Percentiles rank a stretch among this genome's conserved stretches.
Evolutionary conservation across 2,113 vertebrate genomes (phyloP).

Genomic region (Aegithalos caudatus): DNA sequence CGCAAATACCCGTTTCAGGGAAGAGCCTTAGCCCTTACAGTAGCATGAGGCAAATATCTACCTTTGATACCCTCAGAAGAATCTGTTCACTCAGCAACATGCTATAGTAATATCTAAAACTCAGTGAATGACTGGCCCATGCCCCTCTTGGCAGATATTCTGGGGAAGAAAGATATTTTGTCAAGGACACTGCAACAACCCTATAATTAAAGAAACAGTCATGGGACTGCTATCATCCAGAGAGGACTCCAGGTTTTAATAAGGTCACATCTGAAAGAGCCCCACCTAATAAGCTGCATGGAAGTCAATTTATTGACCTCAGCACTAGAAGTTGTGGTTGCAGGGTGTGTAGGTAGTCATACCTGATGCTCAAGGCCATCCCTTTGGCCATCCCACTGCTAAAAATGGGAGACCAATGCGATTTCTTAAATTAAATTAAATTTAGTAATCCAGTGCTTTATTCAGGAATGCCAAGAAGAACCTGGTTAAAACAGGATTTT

Average conservation of each 20-base stretch:
- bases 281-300: slow-evolving; percentile 45
- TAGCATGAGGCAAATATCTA: not conserved
- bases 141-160: not conserved
- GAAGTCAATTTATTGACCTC: slow-evolving; percentile 50
- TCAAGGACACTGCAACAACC: not conserved
- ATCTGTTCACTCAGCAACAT: not conserved
- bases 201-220: not conserved
- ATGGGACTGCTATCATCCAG: not conserved
- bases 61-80: not conserved
- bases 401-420: not conserved
- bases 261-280: slow-evolving; percentile 50
- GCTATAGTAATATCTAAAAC: not conserved
- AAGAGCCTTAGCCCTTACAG: not conserved
- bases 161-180: not conserved
- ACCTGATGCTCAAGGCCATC: slow-evolving; percentile 19
- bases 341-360: not conserved
- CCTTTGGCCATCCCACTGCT: slow-evolving; percentile 26
- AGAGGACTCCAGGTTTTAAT: slow-evolving; percentile 35
- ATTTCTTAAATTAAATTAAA: not conserved
- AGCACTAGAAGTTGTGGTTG: slow-evolving; percentile 13
- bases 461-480: not conserved
- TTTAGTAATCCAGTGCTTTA: not conserved
- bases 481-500: not conserved
- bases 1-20: not conserved
- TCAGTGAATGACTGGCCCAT: not conserved